Percentiles rank a stretch among this genome's conserved stretches.
These are phyloP conservation scores for Drosophila putrida DNA, from an alignment of 2,888 invertebrate species.

Conservation along the genomic window DNA sequence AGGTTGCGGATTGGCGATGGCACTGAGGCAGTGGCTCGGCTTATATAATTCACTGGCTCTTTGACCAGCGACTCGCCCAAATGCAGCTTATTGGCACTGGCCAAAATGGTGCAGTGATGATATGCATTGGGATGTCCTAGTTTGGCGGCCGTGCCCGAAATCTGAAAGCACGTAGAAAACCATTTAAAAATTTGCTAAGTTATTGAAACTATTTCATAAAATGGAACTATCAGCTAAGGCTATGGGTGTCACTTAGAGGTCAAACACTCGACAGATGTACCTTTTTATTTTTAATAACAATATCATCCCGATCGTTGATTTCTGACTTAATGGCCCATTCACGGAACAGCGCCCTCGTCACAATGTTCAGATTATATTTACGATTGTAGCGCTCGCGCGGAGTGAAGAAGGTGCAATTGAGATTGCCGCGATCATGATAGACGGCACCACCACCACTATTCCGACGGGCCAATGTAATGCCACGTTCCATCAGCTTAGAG, in stretches of 20 bases:
- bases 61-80: constrained; percentile 91
- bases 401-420: constrained; percentile 97
- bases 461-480: constrained; percentile 93
- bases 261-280: constrained; percentile 44
- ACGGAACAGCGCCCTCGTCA: constrained; percentile 92
- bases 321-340: constrained; percentile 92
- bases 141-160: constrained; percentile 98
- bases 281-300: constrained; percentile 90
- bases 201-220: not conserved
- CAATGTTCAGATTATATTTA: constrained; percentile 94
- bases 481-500: constrained; percentile 88
- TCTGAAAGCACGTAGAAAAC: constrained; percentile 86
- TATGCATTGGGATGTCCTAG: constrained; percentile 95
- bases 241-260: constrained; percentile 26
- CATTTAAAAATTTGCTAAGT: not conserved
- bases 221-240: not conserved
- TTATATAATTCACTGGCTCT: constrained; percentile 92
- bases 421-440: constrained; percentile 97
- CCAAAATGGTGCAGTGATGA: constrained; percentile 98
- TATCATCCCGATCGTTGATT: constrained; percentile 94
- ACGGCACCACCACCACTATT: constrained; percentile 99
- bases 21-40: constrained; percentile 94
- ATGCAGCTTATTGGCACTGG: constrained; percentile 92
- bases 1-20: constrained; percentile 94
- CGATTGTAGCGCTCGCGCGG: constrained; percentile 93